phyloP scores from a whole-genome alignment of 2,113 vertebrate species.

The Eidolon helvum region DNA sequence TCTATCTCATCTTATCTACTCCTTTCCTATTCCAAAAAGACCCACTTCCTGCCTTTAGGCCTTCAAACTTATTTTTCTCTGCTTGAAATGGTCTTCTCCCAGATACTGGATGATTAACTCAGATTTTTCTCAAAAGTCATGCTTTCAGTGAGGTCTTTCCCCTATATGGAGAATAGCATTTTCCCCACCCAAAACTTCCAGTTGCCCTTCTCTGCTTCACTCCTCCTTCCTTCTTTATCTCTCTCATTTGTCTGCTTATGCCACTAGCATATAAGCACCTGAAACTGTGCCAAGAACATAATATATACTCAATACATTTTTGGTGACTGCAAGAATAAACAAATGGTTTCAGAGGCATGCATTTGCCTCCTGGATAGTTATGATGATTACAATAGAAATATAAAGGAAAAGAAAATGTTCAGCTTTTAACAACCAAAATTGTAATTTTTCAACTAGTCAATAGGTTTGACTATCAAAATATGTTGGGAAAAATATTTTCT shows the following conservation, averaged over 20 bases:
- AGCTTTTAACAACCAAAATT: background rate
- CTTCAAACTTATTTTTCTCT: background rate
- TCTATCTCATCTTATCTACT: background rate
- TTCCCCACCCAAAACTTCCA: background rate
- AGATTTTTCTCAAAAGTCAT: conserved; percentile 26
- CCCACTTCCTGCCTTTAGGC: background rate
- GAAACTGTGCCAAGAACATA: background rate
- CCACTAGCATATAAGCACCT: background rate
- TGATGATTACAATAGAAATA: background rate
- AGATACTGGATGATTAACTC: background rate
- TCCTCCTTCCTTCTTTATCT: background rate
- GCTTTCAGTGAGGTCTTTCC: background rate
- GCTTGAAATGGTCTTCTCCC: background rate
- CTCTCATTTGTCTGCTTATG: background rate
- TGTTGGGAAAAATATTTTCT: background rate
- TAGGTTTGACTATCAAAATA: background rate
- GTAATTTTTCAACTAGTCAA: background rate
- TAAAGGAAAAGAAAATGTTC: background rate
- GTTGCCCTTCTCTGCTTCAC: background rate
- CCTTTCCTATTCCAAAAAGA: background rate
- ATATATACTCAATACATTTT: background rate
- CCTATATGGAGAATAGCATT: background rate
- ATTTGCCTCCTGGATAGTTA: background rate
- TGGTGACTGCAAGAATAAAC: background rate
- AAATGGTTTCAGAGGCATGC: background rate